Evolutionary conservation across 1,140 invertebrate species (phyloP).

Genomic region (Cepaea nemoralis): DNA sequence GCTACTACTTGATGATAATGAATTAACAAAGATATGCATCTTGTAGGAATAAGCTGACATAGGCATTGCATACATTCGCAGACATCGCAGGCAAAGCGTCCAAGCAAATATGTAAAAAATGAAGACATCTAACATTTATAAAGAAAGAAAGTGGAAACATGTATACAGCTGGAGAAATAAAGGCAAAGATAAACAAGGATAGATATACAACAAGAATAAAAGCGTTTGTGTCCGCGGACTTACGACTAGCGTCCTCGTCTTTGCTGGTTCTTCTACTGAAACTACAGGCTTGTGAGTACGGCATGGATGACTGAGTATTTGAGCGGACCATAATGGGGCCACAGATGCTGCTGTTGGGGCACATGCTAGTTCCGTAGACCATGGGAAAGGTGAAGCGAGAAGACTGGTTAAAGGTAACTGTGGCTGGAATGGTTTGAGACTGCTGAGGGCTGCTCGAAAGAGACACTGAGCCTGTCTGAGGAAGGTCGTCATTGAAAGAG

Average conservation of each 20-base stretch:
- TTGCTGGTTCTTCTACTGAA: conserved; percentile 55
- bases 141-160: too few relatives aligned
- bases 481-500: conserved; percentile 48
- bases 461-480: conserved; percentile 60
- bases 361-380: conserved; percentile 58
- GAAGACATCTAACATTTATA: too few relatives aligned
- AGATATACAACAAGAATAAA: too few relatives aligned
- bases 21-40: too few relatives aligned
- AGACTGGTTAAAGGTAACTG: conserved; percentile 66
- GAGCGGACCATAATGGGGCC: conserved; percentile 63
- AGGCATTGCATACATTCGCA: too few relatives aligned
- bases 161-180: too few relatives aligned
- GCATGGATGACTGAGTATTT: conserved; percentile 62
- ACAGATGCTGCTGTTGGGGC: conserved; percentile 36
- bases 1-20: too few relatives aligned
- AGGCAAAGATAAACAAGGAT: too few relatives aligned
- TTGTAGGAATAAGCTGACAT: too few relatives aligned
- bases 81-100: too few relatives aligned
- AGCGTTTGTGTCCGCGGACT: too few relatives aligned
- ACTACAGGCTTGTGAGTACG: conserved; percentile 47
- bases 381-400: conserved; percentile 68
- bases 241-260: conserved; percentile 63
- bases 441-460: conserved; percentile 1
- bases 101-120: too few relatives aligned
- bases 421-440: conserved; percentile 50